These are phyloP conservation scores for Anomalospiza imberbis DNA, from an alignment of 2,797 vertebrate species.

Conservation along the genomic window DNA sequence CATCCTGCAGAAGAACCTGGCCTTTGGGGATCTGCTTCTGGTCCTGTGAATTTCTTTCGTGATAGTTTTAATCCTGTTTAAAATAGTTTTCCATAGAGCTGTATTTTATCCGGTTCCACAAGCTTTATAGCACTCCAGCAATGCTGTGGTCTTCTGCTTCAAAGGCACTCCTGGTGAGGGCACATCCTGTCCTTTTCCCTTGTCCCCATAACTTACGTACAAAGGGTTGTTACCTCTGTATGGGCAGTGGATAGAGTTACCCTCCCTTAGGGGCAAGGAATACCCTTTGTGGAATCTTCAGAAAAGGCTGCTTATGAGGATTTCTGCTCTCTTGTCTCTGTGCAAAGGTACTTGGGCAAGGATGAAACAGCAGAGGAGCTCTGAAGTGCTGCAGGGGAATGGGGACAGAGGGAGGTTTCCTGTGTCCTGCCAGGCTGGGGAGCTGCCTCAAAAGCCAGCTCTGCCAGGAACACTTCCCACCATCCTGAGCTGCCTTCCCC, in stretches of 20 bases:
- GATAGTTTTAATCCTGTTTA: neutral
- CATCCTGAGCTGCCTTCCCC: neutral
- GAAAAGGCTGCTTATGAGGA: neutral
- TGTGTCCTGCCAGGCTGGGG: neutral
- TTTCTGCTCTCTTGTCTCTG: neutral
- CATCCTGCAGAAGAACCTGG: neutral
- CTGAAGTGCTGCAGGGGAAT: rapidly evolving
- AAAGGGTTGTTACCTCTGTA: rapidly evolving
- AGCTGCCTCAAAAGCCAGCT: neutral
- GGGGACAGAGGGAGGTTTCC: neutral
- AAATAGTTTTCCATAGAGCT: neutral
- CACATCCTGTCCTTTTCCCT: neutral
- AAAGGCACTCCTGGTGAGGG: neutral
- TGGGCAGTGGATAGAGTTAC: neutral
- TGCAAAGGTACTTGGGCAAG: neutral
- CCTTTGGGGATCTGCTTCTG: neutral
- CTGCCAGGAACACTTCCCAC: neutral
- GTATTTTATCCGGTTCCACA: neutral
- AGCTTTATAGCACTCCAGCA: neutral
- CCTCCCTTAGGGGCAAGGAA: neutral
- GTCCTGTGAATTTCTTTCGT: neutral
- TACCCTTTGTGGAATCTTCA: neutral
- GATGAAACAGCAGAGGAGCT: neutral
- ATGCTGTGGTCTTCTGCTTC: neutral
- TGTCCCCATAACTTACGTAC: rapidly evolving